These are phyloP conservation scores for Vombatus ursinus DNA, from an alignment of 2,113 vertebrate species.

Conservation along the genomic window DNA sequence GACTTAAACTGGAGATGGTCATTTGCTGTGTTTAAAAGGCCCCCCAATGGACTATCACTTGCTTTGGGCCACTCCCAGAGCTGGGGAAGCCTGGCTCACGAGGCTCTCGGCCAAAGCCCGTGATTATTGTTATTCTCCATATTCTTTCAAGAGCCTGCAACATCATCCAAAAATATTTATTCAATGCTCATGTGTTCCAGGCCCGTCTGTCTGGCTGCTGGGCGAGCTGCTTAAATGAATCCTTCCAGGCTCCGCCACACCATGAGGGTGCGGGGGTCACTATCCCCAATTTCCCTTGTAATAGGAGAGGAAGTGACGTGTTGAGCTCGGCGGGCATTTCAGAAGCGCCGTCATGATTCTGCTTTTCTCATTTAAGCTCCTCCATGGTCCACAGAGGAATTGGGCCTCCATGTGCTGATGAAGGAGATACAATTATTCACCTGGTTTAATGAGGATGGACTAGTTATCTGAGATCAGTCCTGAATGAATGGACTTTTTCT, in stretches of 20 bases:
- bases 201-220: constrained; percentile 2
- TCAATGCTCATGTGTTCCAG: constrained; percentile 17
- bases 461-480: not conserved
- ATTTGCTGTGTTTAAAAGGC: not conserved
- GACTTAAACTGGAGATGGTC: constrained; percentile 39
- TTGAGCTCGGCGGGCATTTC: not conserved
- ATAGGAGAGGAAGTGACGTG: not conserved
- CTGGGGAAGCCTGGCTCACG: constrained; percentile 48
- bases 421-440: not conserved
- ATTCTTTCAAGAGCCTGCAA: constrained; percentile 62
- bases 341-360: constrained; percentile 21
- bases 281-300: not conserved
- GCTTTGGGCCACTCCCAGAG: constrained; percentile 16
- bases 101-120: constrained; percentile 16
- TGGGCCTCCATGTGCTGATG: not conserved
- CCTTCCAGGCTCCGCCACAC: constrained; percentile 26
- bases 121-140: constrained; percentile 64
- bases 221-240: constrained; percentile 48
- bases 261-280: not conserved
- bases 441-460: not conserved
- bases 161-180: constrained; percentile 60
- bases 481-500: not conserved
- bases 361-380: constrained; percentile 13
- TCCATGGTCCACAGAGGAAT: not conserved
- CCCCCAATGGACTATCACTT: constrained; percentile 21